These are phyloP conservation scores for Aplochiton taeniatus DNA, from an alignment of 2,797 vertebrate genomes.

Conservation along the genomic window DNA sequence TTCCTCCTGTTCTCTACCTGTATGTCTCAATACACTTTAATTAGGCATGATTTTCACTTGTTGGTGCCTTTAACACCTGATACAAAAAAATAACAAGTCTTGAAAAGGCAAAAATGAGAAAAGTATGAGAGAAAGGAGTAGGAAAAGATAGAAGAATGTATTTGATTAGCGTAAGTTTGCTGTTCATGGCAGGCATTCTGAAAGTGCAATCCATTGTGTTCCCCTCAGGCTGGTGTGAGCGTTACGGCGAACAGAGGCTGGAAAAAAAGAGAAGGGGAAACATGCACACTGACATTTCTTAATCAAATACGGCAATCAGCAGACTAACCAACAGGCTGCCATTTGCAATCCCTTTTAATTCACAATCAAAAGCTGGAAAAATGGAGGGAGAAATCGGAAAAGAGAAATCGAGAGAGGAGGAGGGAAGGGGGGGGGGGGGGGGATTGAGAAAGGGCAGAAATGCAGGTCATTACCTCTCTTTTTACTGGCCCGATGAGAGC, in stretches of 20 bases:
- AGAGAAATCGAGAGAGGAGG: constrained; percentile 34
- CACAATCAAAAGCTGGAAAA: constrained; percentile 90
- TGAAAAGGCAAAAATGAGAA: constrained; percentile 63
- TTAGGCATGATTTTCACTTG: constrained; percentile 79
- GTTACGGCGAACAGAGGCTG: constrained; percentile 56
- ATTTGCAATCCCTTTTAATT: constrained; percentile 98
- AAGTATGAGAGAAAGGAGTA: constrained; percentile 52
- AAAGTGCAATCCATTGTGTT: constrained; percentile 74
- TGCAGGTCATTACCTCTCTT: constrained; percentile 95
- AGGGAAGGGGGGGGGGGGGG: constrained; percentile 30
- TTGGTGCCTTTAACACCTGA: constrained; percentile 68
- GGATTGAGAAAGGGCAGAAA: constrained; percentile 61
- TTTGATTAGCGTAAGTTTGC: constrained; percentile 80
- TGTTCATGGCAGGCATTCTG: constrained; percentile 59
- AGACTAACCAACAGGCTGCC: constrained; percentile 91
- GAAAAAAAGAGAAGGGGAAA: constrained; percentile 70
- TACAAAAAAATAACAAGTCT: constrained; percentile 57
- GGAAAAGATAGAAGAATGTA: constrained; percentile 74
- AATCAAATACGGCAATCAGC: constrained; percentile 99
- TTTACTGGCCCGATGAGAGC: constrained; percentile 95
- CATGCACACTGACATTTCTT: constrained; percentile 97
- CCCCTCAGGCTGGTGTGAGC: constrained; percentile 61
- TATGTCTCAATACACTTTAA: constrained; percentile 75
- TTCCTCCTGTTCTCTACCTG: constrained; percentile 49
- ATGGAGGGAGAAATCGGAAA: constrained; percentile 79